A percentile compares a stretch with the other conserved stretches of the same genome.
These are phyloP conservation scores for Acrossocheilus wenchowensis DNA, from an alignment of 2,797 vertebrate genomes.

Conservation along the genomic window DNA sequence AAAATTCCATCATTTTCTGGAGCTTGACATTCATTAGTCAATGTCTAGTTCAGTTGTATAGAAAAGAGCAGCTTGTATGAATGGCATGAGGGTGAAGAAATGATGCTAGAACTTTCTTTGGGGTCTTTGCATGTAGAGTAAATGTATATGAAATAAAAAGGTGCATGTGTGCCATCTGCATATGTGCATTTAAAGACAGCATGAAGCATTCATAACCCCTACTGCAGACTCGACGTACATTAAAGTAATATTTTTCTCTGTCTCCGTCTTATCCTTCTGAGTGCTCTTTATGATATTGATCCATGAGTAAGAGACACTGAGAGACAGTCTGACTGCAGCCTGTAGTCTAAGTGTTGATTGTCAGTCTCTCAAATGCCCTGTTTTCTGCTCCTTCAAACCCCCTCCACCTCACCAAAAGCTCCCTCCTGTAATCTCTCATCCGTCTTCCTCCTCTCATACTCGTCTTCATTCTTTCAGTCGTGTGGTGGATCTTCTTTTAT, in stretches of 20 bases:
- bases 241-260: not conserved
- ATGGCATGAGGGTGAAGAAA: not conserved
- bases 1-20: not conserved
- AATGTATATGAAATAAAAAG: not conserved
- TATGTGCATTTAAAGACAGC: not conserved
- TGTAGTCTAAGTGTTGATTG: slow-evolving; percentile 34
- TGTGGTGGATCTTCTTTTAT: not conserved
- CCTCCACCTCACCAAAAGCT: not conserved
- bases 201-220: not conserved
- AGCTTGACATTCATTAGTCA: slow-evolving; percentile 10
- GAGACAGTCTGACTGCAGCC: slow-evolving; percentile 59
- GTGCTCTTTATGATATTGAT: slow-evolving; percentile 39
- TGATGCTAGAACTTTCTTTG: not conserved
- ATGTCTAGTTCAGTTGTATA: not conserved
- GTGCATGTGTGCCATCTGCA: not conserved
- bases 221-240: not conserved
- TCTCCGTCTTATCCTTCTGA: slow-evolving; percentile 11
- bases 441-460: not conserved
- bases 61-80: not conserved
- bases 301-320: slow-evolving; percentile 6
- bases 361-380: slow-evolving; percentile 58
- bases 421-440: slow-evolving; percentile 25
- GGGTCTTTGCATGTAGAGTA: not conserved
- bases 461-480: not conserved
- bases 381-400: slow-evolving; percentile 46